Conservation (phyloP, 2,113 vertebrate genomes). For the Larimichthys polyactis region DNA sequence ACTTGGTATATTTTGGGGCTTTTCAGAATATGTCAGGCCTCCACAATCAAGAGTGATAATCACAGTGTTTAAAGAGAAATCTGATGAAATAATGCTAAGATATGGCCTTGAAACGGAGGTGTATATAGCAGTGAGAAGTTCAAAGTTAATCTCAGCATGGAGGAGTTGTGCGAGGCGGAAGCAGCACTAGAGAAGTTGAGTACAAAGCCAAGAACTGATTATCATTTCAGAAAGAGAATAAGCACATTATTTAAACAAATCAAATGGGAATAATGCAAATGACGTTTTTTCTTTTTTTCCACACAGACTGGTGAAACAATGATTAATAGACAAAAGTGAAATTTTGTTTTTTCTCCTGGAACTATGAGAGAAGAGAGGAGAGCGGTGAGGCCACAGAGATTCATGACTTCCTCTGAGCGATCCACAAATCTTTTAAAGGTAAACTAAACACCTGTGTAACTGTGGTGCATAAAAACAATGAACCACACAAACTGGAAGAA, state of each 20-base stretch:
- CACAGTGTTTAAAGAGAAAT: not conserved
- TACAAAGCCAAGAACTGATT: conserved; percentile 64
- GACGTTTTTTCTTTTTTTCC: conserved; percentile 6
- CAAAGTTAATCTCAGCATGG: conserved; percentile 60
- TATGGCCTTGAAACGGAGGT: conserved; percentile 2
- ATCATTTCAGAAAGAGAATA: conserved; percentile 62
- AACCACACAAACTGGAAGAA: conserved; percentile 1
- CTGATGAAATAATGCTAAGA: conserved; percentile 10
- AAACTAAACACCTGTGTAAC: conserved; percentile 28
- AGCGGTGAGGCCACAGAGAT: conserved; percentile 28
- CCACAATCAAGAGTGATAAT: not conserved
- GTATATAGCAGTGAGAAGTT: conserved; percentile 4
- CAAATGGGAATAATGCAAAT: conserved; percentile 74
- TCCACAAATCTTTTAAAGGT: not conserved
- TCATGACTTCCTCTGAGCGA: conserved; percentile 2
- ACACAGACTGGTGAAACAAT: conserved; percentile 52
- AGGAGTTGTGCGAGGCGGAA: conserved; percentile 23
- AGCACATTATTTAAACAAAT: conserved; percentile 74
- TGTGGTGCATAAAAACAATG: not conserved
- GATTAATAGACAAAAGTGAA: conserved; percentile 62
- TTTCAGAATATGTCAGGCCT: not conserved
- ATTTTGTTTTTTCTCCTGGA: not conserved
- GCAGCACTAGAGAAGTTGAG: conserved; percentile 60
- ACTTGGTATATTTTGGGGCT: not conserved
- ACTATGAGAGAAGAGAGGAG: conserved; percentile 2